A percentile compares a stretch with the other conserved stretches of the same genome.
Conservation (phyloP, 2,113 vertebrate species). For the Acrocephalus kingi region DNA sequence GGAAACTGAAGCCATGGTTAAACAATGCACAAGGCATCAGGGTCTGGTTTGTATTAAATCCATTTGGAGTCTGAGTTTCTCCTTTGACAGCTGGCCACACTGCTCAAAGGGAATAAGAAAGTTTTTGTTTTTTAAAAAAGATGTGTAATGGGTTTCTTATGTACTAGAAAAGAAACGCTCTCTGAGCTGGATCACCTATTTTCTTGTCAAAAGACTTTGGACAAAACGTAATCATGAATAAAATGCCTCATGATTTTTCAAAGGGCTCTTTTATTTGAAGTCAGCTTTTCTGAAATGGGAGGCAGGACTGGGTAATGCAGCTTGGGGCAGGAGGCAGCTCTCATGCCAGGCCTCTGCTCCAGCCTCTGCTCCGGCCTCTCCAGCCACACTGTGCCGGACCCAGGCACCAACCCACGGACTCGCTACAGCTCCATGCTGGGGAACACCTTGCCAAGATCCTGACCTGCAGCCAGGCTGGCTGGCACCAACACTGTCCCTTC, state of each 20-base stretch:
- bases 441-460: background rate
- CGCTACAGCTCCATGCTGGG: rapidly evolving
- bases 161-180: conserved; percentile 63
- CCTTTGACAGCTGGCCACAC: conserved; percentile 73
- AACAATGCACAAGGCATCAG: conserved; percentile 4
- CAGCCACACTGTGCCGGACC: rapidly evolving
- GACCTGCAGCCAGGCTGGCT: background rate
- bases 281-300: conserved; percentile 58
- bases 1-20: conserved; percentile 47
- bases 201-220: conserved; percentile 81
- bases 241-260: conserved; percentile 73
- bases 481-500: background rate
- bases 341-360: background rate
- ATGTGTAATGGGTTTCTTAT: conserved; percentile 78
- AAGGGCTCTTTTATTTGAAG: conserved; percentile 69
- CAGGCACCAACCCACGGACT: background rate
- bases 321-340: background rate
- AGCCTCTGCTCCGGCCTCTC: background rate
- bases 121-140: conserved; percentile 47
- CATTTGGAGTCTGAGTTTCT: conserved; percentile 62
- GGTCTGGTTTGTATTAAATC: conserved; percentile 71
- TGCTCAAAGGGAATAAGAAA: conserved; percentile 69
- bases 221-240: conserved; percentile 76
- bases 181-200: conserved; percentile 76
- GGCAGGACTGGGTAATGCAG: conserved; percentile 47